Percentiles rank a stretch among this genome's conserved stretches.
phyloP scores from a whole-genome alignment of 2,113 vertebrate genomes.

The Xiphorhynchus elegans region DNA sequence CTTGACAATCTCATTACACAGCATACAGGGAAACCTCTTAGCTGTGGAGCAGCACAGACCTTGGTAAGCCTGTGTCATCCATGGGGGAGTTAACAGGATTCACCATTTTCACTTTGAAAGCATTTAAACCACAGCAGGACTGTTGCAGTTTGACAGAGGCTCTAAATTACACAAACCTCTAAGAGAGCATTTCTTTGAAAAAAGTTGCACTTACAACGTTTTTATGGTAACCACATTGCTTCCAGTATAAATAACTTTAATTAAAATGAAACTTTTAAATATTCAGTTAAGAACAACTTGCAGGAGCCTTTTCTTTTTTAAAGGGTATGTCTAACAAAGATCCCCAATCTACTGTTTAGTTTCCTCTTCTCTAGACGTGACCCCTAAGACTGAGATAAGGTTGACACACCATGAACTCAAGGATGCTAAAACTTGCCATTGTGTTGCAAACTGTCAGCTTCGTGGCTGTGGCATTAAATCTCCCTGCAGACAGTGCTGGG shows the following conservation, averaged over 20 bases:
- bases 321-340: background rate
- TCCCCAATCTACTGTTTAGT: background rate
- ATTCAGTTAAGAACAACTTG: background rate
- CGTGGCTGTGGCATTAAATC: background rate
- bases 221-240: background rate
- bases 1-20: background rate
- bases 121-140: background rate
- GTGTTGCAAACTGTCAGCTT: background rate
- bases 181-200: background rate
- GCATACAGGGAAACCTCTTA: background rate
- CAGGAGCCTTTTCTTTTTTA: background rate
- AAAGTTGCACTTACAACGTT: background rate
- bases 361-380: background rate
- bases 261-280: background rate
- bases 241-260: background rate
- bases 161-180: background rate
- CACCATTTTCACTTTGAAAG: background rate
- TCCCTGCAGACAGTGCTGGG: background rate
- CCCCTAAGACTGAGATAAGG: background rate
- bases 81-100: background rate
- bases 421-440: background rate
- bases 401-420: background rate
- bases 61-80: fast-evolving
- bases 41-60: background rate
- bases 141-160: background rate